Evolutionary conservation across 1,140 invertebrate genomes (phyloP).

Genomic region (Copidosoma floridanum): DNA sequence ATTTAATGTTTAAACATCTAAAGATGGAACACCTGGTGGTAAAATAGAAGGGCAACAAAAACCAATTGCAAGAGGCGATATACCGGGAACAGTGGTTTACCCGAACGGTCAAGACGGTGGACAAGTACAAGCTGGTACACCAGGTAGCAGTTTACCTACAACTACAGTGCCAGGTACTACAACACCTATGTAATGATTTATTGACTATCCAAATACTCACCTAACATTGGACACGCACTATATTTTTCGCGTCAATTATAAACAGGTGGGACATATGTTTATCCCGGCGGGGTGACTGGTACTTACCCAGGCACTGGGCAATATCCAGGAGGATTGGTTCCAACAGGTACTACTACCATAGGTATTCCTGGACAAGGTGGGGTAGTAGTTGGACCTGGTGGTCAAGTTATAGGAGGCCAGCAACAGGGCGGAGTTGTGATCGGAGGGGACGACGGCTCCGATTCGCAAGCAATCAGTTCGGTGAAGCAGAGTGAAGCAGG

Average conservation of each 20-base stretch:
- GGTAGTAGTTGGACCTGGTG: background rate
- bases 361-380: background rate
- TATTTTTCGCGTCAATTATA: too few relatives aligned
- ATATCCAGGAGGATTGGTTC: background rate
- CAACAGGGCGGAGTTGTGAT: background rate
- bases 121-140: background rate
- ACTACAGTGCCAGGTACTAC: too few relatives aligned
- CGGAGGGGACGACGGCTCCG: constrained; percentile 58
- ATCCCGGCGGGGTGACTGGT: background rate
- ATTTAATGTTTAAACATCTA: too few relatives aligned
- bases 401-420: background rate
- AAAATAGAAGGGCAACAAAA: background rate
- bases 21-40: background rate
- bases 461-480: constrained; percentile 73
- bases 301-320: background rate
- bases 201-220: too few relatives aligned
- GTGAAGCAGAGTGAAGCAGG: constrained; percentile 65
- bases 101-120: constrained; percentile 14
- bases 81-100: constrained; percentile 14
- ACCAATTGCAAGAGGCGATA: constrained; percentile 14
- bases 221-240: too few relatives aligned
- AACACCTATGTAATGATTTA: too few relatives aligned
- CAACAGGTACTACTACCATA: constrained; percentile 2
- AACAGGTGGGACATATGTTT: background rate
- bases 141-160: background rate